These are phyloP conservation scores for Heliothis virescens DNA, from an alignment of 1,140 invertebrate genomes.

Conservation along the genomic window DNA sequence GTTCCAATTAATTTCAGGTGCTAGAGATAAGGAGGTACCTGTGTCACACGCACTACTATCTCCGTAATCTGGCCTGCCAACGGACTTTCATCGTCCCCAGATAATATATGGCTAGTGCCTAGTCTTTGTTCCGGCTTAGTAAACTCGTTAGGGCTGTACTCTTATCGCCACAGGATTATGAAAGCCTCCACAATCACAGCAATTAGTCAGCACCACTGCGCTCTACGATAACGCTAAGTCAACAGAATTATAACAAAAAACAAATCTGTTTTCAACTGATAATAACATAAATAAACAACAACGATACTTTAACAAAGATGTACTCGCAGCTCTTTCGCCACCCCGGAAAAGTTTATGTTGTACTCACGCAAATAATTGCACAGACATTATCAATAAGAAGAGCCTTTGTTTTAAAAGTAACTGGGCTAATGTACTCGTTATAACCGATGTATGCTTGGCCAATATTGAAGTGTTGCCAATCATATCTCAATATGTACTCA, in stretches of 20 bases:
- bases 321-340: conserved; percentile 6
- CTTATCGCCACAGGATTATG: conserved; percentile 52
- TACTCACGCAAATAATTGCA: conserved; percentile 33
- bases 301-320: conserved; percentile 30
- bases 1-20: neutral
- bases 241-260: conserved; percentile 17
- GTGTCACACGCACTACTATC: neutral
- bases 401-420: conserved; percentile 29
- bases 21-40: neutral
- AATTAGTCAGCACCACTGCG: conserved; percentile 44
- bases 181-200: conserved; percentile 51
- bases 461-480: conserved; percentile 17
- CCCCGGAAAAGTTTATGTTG: conserved; percentile 13
- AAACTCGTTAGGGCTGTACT: neutral
- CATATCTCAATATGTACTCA: neutral
- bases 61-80: neutral
- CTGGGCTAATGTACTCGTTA: conserved; percentile 26
- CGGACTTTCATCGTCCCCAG: conserved; percentile 20
- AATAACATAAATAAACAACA: neutral
- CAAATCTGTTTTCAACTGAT: conserved; percentile 37
- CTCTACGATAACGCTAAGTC: conserved; percentile 28
- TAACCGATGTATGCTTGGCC: conserved; percentile 5
- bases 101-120: neutral
- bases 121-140: conserved; percentile 43
- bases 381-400: conserved; percentile 27